Evolutionary conservation across 2,113 vertebrate species (phyloP).

Genomic region (Gobio gobio): DNA sequence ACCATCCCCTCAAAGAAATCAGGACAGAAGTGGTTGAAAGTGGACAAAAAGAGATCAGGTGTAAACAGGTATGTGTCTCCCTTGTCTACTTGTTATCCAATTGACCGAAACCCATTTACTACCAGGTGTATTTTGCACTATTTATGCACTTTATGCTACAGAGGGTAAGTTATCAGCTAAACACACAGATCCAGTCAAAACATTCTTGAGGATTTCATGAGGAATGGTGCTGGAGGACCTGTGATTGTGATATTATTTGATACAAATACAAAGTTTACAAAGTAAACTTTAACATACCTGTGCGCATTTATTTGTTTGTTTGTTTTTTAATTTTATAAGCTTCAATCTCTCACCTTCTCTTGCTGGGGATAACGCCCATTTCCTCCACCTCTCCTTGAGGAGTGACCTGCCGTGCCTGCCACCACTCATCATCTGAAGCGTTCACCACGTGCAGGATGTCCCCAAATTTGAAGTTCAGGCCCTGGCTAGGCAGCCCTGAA

Average conservation of each 20-base stretch:
- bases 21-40: too few species aligned
- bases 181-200: not conserved
- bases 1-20: too few species aligned
- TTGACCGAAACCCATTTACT: too few species aligned
- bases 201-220: not conserved
- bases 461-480: constrained; percentile 93
- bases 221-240: not conserved
- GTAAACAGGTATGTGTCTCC: too few species aligned
- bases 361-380: constrained; percentile 97
- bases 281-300: not conserved
- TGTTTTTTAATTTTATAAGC: not conserved
- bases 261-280: not conserved
- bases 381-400: constrained; percentile 91
- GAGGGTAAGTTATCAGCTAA: not conserved
- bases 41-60: too few species aligned
- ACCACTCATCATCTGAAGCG: constrained; percentile 97
- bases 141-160: not conserved
- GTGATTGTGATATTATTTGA: not conserved
- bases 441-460: constrained; percentile 98
- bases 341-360: constrained; percentile 83
- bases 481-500: constrained; percentile 96
- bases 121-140: too few species aligned
- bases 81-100: too few species aligned
- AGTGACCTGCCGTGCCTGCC: constrained; percentile 92
- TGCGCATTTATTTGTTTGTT: not conserved